These are phyloP conservation scores for Cybosia mesomella DNA, from an alignment of 2,888 invertebrate genomes.

Conservation along the genomic window DNA sequence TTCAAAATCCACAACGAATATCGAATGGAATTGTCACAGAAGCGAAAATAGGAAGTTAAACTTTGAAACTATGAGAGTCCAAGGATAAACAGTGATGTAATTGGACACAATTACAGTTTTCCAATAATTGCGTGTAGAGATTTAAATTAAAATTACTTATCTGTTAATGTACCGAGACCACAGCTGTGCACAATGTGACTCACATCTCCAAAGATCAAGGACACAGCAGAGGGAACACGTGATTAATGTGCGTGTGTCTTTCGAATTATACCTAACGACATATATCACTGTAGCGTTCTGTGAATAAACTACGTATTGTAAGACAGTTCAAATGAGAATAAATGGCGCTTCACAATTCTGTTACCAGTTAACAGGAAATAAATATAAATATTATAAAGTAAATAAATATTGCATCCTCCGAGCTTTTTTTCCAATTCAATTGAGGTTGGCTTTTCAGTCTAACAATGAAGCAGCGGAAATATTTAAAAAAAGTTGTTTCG, in stretches of 20 bases:
- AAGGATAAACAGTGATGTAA: slow-evolving; percentile 41
- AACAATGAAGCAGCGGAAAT: no score
- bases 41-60: background rate
- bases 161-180: slow-evolving; percentile 48
- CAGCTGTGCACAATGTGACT: slow-evolving; percentile 56
- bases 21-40: background rate
- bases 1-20: slow-evolving; percentile 3
- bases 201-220: slow-evolving; percentile 35
- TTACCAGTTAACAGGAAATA: no score
- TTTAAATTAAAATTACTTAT: slow-evolving; percentile 61
- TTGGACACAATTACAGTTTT: slow-evolving; percentile 50
- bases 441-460: no score
- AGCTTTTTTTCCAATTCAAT: no score
- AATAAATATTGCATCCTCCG: no score
- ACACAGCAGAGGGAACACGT: slow-evolving; percentile 8
- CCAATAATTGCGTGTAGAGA: slow-evolving; percentile 50
- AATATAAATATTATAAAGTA: no score
- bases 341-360: no score
- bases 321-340: no score
- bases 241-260: background rate
- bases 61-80: slow-evolving; percentile 20
- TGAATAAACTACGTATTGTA: no score
- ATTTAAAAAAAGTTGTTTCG: no score
- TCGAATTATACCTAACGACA: background rate
- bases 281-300: background rate